These are phyloP conservation scores for Hippoglossus stenolepis DNA, from an alignment of 2,113 vertebrate species.

Conservation along the genomic window DNA sequence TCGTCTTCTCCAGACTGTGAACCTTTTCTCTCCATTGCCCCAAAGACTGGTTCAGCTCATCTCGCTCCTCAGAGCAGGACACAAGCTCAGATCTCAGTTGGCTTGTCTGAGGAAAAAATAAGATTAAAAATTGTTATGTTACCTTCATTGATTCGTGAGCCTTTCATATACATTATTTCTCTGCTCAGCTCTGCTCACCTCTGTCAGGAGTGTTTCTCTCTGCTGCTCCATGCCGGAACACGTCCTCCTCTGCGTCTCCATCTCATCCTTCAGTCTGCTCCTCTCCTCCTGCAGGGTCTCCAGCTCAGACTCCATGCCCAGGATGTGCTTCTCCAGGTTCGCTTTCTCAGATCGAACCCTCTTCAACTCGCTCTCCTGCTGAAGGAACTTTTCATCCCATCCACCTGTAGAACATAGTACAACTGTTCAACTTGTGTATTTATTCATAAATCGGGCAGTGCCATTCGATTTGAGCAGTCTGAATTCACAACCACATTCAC, in stretches of 20 bases:
- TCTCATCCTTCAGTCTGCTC: slow-evolving; percentile 78
- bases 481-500: neutral
- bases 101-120: slow-evolving; percentile 58
- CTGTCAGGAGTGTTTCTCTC: slow-evolving; percentile 75
- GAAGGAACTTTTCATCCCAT: slow-evolving; percentile 83
- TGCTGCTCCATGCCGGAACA: slow-evolving; percentile 81
- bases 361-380: slow-evolving; percentile 80
- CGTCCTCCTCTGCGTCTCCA: slow-evolving; percentile 75
- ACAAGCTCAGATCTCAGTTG: slow-evolving; percentile 81
- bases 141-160: neutral
- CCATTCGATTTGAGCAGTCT: neutral
- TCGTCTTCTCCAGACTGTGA: slow-evolving; percentile 77
- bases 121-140: neutral
- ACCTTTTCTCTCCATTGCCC: slow-evolving; percentile 81
- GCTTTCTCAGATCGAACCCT: slow-evolving; percentile 82
- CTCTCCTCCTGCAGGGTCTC: slow-evolving; percentile 81
- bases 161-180: neutral
- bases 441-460: neutral
- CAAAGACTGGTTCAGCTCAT: slow-evolving; percentile 77
- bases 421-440: neutral
- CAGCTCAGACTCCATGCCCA: slow-evolving; percentile 80
- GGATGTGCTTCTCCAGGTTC: slow-evolving; percentile 77
- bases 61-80: slow-evolving; percentile 81
- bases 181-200: slow-evolving; percentile 65
- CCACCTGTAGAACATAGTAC: slow-evolving; percentile 43